Conservation (phyloP, 2,888 invertebrate species). For the Drosophila monieri region DNA sequence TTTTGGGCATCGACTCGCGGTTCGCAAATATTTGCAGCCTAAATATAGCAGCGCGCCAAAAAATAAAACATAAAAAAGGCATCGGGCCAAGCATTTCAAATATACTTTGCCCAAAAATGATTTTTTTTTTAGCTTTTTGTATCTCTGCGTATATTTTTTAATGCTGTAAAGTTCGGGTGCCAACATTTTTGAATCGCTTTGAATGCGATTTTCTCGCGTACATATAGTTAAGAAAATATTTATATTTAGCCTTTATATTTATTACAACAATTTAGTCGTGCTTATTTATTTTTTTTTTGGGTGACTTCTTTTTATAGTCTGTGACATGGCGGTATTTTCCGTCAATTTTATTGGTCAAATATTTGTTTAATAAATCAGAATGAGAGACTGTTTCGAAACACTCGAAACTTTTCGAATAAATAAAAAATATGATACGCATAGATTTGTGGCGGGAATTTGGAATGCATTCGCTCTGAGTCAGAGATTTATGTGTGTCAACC, state of each 20-base stretch:
- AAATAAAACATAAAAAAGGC: constrained; percentile 55
- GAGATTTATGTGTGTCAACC: constrained; percentile 54
- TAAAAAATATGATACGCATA: constrained; percentile 17
- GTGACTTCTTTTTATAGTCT: not conserved
- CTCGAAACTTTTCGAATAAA: constrained; percentile 14
- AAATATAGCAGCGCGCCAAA: constrained; percentile 76
- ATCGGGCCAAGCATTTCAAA: constrained; percentile 52
- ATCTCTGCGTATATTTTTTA: constrained; percentile 28
- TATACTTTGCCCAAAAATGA: constrained; percentile 44
- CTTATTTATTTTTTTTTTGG: constrained; percentile 6
- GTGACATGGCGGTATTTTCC: constrained; percentile 43
- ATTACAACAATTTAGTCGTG: constrained; percentile 34
- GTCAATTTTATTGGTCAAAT: constrained; percentile 69
- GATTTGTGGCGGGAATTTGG: constrained; percentile 23
- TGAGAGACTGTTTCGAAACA: constrained; percentile 31
- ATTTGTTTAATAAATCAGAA: constrained; percentile 67
- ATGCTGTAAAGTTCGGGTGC: constrained; percentile 62
- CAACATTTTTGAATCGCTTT: constrained; percentile 59
- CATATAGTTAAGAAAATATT: constrained; percentile 46
- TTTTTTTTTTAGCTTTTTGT: constrained; percentile 15
- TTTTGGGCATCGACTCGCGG: constrained; percentile 47
- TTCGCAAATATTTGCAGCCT: constrained; percentile 72
- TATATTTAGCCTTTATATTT: constrained; percentile 44
- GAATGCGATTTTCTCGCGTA: constrained; percentile 54
- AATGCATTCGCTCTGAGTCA: constrained; percentile 36